Conservation (phyloP, 2,888 invertebrate genomes). For the Amblyteles armatorius region DNA sequence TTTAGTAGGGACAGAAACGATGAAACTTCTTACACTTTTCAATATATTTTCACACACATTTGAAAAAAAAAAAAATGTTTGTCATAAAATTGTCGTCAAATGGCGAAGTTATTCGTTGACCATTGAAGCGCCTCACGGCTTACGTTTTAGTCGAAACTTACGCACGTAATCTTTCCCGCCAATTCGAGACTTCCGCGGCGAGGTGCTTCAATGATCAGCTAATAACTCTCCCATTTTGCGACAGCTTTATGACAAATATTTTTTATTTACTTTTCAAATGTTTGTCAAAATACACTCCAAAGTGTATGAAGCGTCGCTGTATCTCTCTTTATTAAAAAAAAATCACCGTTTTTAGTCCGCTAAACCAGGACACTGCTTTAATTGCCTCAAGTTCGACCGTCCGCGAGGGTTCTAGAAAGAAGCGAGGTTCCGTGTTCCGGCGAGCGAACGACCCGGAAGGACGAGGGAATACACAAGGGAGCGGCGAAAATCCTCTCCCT, state of each 20-base stretch:
- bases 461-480: constrained; percentile 1
- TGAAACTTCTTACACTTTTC: too few relatives aligned
- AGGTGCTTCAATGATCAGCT: not conserved
- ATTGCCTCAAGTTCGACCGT: not conserved
- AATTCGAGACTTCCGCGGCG: not conserved
- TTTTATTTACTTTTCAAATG: too few relatives aligned
- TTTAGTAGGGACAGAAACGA: too few relatives aligned
- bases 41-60: too few relatives aligned
- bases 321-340: not conserved
- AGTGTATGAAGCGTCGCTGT: too few relatives aligned
- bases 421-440: not conserved
- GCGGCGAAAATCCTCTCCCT: not conserved
- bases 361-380: not conserved
- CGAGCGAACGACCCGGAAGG: not conserved
- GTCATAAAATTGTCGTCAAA: not conserved
- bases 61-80: too few relatives aligned
- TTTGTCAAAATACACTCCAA: too few relatives aligned
- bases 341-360: not conserved
- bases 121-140: too few relatives aligned
- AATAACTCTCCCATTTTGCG: not conserved
- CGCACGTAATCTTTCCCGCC: not conserved
- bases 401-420: not conserved
- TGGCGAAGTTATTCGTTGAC: not conserved
- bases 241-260: not conserved
- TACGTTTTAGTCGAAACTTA: too few relatives aligned